Evolutionary conservation across 2,888 invertebrate species (phyloP), one percentile per base, ranked within the genome.

Genomic region (Napeogenes sylphis): DNA sequence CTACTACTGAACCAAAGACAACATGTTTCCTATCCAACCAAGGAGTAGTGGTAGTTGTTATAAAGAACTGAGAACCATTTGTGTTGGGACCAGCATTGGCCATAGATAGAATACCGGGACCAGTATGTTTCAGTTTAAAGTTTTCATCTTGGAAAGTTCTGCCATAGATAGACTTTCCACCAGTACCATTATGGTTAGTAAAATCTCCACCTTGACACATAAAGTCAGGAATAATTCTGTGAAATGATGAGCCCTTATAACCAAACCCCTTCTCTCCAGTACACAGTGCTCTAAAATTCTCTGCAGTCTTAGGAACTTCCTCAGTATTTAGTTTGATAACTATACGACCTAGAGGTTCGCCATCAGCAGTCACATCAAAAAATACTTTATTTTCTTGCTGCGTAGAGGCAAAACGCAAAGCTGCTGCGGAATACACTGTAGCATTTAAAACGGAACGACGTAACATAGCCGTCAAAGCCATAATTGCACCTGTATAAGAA

Each of bases 151-250:
- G 94, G 90, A 99, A 99, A 59, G 82, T 86, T 85, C 97, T 97
- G 51, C 99, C 99, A 80, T 98, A 99, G 86, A 99, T 99, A 66
- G 98, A 98, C 87, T 97, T 98, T 66, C 98, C 98, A 56, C 97
- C 97, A 76, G 96, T 96, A 87, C 98, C 98, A 83, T 96, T 96
- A 93, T 98, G 87, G 77, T 96, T 95, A 72, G 98, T 98, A 82
- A 98, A 98, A 81, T 98, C 98, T 66, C 98, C 96, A 66, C 97
- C 98, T 92, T 98, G 98, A 84, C 97, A 97, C 98, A 98, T 98
- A 90, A 98, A 98, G 82, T 95, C 95, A 59, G 98, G 98, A 82
- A 98, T 98, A 75, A 98, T 95, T 73, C 90, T 84, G 84, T 98
- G 98, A 92, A 98, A 98, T 70, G 93, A 95, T 77, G 96, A 96